Percentiles rank a stretch among this genome's conserved stretches.
These are phyloP conservation scores for Cistogaster globosa DNA, from an alignment of 2,888 invertebrate genomes.

Conservation along the genomic window DNA sequence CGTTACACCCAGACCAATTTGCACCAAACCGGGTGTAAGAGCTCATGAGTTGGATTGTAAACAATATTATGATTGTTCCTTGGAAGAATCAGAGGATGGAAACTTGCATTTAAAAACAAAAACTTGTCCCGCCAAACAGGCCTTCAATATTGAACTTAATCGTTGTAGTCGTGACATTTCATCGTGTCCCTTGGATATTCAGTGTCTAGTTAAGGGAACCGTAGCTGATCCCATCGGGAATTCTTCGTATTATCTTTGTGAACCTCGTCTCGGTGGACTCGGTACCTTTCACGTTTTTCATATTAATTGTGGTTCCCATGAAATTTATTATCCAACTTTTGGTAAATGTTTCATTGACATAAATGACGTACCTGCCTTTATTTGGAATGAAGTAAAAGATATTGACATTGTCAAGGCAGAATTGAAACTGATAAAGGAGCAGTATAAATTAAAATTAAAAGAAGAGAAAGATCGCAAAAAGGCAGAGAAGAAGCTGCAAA, in stretches of 20 bases:
- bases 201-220: slow-evolving; percentile 73
- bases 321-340: slow-evolving; percentile 74
- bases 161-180: slow-evolving; percentile 77
- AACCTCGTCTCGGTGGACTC: slow-evolving; percentile 68
- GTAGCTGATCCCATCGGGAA: slow-evolving; percentile 72
- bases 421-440: slow-evolving; percentile 75
- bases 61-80: slow-evolving; percentile 75
- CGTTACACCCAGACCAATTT: slow-evolving; percentile 69
- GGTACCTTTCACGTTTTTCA: slow-evolving; percentile 76
- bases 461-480: slow-evolving; percentile 75
- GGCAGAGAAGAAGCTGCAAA: slow-evolving; percentile 75
- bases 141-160: slow-evolving; percentile 72
- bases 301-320: slow-evolving; percentile 75
- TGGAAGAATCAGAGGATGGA: slow-evolving; percentile 59
- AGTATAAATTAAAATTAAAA: slow-evolving; percentile 76
- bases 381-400: slow-evolving; percentile 65
- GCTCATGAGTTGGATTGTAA: slow-evolving; percentile 73
- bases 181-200: slow-evolving; percentile 72
- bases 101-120: slow-evolving; percentile 35
- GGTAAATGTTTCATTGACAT: slow-evolving; percentile 71
- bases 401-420: slow-evolving; percentile 76
- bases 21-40: slow-evolving; percentile 72
- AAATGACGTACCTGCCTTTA: slow-evolving; percentile 36
- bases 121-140: slow-evolving; percentile 72
- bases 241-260: slow-evolving; percentile 76